Percentiles rank a stretch among this genome's conserved stretches.
These are phyloP conservation scores for Bombus difficillimus DNA, from an alignment of 1,140 invertebrate genomes.

Conservation along the genomic window DNA sequence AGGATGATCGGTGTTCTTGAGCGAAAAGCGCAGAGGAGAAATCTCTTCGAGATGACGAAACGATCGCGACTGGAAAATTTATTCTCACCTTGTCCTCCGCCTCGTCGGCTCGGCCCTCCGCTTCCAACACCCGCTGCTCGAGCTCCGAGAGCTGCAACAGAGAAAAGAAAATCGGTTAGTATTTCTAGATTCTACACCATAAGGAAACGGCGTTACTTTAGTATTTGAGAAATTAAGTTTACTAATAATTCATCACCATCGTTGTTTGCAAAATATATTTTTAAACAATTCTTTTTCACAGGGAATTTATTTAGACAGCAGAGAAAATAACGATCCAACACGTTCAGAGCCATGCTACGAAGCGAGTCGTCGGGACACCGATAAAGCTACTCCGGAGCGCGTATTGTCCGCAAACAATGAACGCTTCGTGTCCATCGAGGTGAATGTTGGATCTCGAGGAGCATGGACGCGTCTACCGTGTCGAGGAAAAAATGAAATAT, in stretches of 20 bases:
- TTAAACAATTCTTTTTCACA: no score
- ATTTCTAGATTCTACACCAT: no score
- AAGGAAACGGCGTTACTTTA: no score
- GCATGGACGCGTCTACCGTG: background rate
- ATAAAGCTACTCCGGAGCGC: background rate
- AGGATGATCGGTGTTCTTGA: background rate
- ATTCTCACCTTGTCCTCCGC: constrained; percentile 94
- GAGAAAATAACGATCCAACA: background rate
- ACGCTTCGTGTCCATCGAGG: background rate
- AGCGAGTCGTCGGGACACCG: background rate
- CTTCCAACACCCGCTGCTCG: constrained; percentile 94
- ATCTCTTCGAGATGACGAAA: background rate
- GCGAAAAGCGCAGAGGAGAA: background rate
- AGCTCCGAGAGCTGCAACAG: constrained; percentile 94
- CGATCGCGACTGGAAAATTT: constrained; percentile 13
- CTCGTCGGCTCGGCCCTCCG: constrained; percentile 93
- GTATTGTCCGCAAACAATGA: constrained; percentile 6
- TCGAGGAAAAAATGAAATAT: constrained; percentile 41
- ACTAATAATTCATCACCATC: no score
- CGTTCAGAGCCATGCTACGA: no score
- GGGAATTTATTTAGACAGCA: background rate
- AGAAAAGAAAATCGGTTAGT: constrained; percentile 79
- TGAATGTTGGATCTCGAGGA: no score
- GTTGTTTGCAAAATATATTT: background rate
- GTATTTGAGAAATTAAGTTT: no score